These are phyloP conservation scores for Coenonympha glycerion DNA, from an alignment of 2,888 invertebrate genomes.

Conservation along the genomic window DNA sequence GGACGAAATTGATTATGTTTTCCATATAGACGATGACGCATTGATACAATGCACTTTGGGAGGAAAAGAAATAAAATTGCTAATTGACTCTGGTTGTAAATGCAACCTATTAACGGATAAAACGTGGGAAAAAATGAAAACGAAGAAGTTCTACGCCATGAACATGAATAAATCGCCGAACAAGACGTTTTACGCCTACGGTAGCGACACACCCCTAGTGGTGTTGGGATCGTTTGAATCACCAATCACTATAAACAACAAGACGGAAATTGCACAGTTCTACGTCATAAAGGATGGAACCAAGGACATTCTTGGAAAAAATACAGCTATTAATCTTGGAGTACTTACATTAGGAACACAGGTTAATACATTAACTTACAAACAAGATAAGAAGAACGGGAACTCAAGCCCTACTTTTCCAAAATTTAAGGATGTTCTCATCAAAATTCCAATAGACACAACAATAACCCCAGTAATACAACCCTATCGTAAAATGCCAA, in stretches of 20 bases:
- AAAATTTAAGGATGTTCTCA: conserved; percentile 26
- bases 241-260: background rate
- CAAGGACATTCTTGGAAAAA: conserved; percentile 28
- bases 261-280: background rate
- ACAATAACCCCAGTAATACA: conserved; percentile 24
- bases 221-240: conserved; percentile 16
- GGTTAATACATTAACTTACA: conserved; percentile 9
- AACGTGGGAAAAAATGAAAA: conserved; percentile 7
- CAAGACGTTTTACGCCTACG: conserved; percentile 18
- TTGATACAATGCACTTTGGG: conserved; percentile 12
- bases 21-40: too few species aligned
- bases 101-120: conserved; percentile 8
- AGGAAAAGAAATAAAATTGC: background rate
- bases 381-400: too few species aligned
- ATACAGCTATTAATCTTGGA: conserved; percentile 19
- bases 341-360: conserved; percentile 19
- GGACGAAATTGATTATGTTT: too few species aligned
- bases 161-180: conserved; percentile 8
- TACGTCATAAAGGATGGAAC: conserved; percentile 12
- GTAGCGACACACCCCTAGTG: conserved; percentile 14
- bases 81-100: conserved; percentile 24
- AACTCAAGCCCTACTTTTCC: too few species aligned
- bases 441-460: conserved; percentile 27
- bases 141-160: conserved; percentile 2
- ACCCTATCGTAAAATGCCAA: conserved; percentile 24